Evolutionary conservation across 35 echinoderm and acorn worm species (phyloP).

Genomic region (Apostichopus californicus): DNA sequence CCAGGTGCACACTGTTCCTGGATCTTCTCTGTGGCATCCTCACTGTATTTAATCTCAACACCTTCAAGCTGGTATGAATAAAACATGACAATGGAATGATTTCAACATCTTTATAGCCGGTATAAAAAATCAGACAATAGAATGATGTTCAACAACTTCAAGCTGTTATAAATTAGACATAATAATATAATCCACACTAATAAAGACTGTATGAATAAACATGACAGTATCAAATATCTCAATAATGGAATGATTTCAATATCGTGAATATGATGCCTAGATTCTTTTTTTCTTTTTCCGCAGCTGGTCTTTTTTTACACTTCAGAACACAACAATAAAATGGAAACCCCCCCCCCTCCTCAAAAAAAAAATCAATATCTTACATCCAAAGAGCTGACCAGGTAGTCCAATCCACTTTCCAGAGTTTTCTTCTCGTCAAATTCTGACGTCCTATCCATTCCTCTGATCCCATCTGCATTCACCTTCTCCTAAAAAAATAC

Average conservation of each 20-base stretch:
- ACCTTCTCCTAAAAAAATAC: slow-evolving; percentile 78
- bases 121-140: too few species aligned
- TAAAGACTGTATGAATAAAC: too few species aligned
- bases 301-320: not conserved
- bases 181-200: too few species aligned
- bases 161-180: too few species aligned
- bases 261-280: not conserved
- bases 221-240: too few species aligned
- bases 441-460: slow-evolving; percentile 84
- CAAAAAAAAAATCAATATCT: not conserved
- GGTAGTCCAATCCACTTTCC: slow-evolving; percentile 69
- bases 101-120: too few species aligned
- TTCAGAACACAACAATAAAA: not conserved
- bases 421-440: slow-evolving; percentile 93
- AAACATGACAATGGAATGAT: too few species aligned
- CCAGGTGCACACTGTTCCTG: slow-evolving; percentile 97
- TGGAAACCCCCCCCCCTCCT: not conserved
- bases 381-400: slow-evolving; percentile 87
- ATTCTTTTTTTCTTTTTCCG: not conserved
- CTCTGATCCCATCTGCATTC: slow-evolving; percentile 64
- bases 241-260: too few species aligned
- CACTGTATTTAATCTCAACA: slow-evolving; percentile 74
- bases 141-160: too few species aligned
- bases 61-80: slow-evolving; percentile 77
- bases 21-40: slow-evolving; percentile 82